Conservation (phyloP, 2,888 invertebrate species). For the Ochropleura leucogaster region DNA sequence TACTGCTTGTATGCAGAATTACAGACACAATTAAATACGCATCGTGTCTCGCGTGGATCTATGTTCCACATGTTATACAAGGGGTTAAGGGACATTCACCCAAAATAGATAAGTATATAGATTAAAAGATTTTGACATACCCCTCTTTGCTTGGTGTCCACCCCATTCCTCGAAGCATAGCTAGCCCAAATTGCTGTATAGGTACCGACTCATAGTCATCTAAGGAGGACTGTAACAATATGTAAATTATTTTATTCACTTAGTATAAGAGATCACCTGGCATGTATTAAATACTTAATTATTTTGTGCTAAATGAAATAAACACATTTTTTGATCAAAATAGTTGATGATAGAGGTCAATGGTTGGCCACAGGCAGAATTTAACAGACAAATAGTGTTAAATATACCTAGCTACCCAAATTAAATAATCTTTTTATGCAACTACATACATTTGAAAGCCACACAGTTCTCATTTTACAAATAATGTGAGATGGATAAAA, state of each 20-base stretch:
- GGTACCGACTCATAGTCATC: conserved; percentile 94
- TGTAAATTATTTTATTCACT: neutral
- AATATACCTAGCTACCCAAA: too few species aligned
- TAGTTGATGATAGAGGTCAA: neutral
- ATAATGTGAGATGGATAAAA: too few species aligned
- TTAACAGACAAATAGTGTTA: too few species aligned
- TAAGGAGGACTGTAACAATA: conserved; percentile 89
- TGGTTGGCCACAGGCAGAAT: too few species aligned
- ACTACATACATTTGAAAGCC: too few species aligned
- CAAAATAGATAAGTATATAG: neutral
- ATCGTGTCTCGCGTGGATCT: too few species aligned
- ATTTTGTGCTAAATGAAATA: neutral
- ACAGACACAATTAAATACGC: too few species aligned
- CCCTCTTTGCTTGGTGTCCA: conserved; percentile 93
- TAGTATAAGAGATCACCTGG: neutral
- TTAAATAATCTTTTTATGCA: too few species aligned
- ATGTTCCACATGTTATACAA: too few species aligned
- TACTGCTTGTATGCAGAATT: too few species aligned
- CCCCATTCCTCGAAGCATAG: conserved; percentile 98
- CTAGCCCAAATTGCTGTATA: conserved; percentile 95
- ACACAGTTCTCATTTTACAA: too few species aligned
- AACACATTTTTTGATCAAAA: neutral
- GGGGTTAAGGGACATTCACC: neutral
- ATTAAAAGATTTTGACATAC: conserved; percentile 68
- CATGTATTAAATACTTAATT: neutral